Evolutionary conservation across 2,888 invertebrate genomes (phyloP).

Genomic region (Phortica magna): DNA sequence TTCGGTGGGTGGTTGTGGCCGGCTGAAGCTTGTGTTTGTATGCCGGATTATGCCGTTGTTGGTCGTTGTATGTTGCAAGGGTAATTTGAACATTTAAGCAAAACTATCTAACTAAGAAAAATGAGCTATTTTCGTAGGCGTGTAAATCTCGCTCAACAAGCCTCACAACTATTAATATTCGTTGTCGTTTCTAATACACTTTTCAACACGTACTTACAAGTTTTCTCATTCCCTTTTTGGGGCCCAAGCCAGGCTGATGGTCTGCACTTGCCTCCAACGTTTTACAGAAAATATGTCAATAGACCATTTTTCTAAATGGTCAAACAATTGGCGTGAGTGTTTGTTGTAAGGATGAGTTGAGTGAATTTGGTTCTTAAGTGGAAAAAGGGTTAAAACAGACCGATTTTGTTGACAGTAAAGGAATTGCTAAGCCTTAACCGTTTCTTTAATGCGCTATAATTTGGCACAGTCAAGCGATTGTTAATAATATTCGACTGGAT

Average conservation of each 20-base stretch:
- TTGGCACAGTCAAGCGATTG: too few species aligned
- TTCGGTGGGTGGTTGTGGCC: conserved; percentile 52
- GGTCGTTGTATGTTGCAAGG: neutral
- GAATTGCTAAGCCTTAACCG: too few species aligned
- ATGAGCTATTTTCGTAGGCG: conserved; percentile 10
- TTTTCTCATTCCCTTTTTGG: neutral
- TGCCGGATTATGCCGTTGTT: too few species aligned
- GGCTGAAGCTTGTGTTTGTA: neutral
- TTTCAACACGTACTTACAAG: neutral
- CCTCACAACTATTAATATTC: conserved; percentile 6
- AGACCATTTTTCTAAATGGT: conserved; percentile 47
- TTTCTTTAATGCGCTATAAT: too few species aligned
- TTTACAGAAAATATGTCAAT: conserved; percentile 38
- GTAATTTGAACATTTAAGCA: neutral
- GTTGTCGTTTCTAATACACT: neutral
- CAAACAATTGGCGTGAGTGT: conserved; percentile 34
- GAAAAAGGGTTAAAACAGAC: neutral
- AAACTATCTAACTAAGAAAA: neutral
- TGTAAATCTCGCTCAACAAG: neutral
- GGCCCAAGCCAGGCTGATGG: conserved; percentile 17
- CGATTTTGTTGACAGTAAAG: too few species aligned
- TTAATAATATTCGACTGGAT: too few species aligned
- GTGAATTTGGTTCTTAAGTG: neutral
- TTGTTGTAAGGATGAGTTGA: neutral
- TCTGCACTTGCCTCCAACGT: conserved; percentile 7